phyloP scores from a whole-genome alignment of 2,797 vertebrate species.

The Tiaroga cobitis region DNA sequence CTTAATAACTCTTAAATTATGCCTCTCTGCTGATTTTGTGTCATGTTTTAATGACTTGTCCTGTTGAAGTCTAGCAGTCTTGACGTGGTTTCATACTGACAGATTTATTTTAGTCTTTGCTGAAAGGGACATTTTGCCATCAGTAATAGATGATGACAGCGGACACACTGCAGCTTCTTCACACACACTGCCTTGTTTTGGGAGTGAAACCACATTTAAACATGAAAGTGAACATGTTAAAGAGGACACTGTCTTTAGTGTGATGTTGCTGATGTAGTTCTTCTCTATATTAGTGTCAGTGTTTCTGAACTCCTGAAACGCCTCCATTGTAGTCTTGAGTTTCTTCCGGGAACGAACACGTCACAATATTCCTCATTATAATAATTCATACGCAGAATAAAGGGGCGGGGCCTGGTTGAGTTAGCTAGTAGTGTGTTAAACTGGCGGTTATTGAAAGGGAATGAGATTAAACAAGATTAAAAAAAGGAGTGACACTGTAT shows the following conservation, averaged over 20 bases:
- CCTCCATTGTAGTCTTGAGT: not conserved
- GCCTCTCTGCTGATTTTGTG: not conserved
- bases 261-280: not conserved
- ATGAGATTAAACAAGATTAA: no score
- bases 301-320: not conserved
- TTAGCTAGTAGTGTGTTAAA: not conserved
- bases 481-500: no score
- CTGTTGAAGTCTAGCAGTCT: constrained; percentile 15
- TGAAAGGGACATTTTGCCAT: constrained; percentile 26
- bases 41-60: constrained; percentile 4
- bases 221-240: not conserved
- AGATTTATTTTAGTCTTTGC: constrained; percentile 45
- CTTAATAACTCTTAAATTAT: not conserved
- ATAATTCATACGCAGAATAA: not conserved
- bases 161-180: not conserved
- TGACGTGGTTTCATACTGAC: constrained; percentile 44
- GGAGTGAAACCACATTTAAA: not conserved
- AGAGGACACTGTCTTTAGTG: not conserved
- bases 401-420: not conserved
- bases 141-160: constrained; percentile 31
- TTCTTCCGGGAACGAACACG: not conserved
- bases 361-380: not conserved
- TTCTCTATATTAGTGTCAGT: not conserved
- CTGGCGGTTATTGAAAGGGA: not conserved
- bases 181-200: not conserved